Base-by-base conservation (phyloP, 2,797 vertebrate species). In the Cryptoprocta ferox region DNA sequence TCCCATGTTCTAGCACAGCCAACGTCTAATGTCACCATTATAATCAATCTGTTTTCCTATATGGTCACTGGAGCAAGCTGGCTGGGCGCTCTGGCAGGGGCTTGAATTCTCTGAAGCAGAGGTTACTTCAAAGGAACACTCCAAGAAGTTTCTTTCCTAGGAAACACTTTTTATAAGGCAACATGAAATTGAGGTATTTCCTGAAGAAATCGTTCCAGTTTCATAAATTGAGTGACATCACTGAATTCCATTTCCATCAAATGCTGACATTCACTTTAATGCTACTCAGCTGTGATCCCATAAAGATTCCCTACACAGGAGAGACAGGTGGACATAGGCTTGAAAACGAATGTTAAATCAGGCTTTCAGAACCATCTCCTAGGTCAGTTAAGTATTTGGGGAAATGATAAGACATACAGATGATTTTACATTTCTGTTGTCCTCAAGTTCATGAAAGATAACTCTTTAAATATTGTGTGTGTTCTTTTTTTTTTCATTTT, bases 221-320 rank as follows among this genome's bases (percentile, higher is more conserved):
- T 87, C 35, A 75, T n/a, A 50, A 91, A 48, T 14, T 81, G 45
- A 96, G 10, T 53, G 56, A 70, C 59, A 87, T 76, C 80, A 42
- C 12, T 68, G 15, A 15, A 39, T 79, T 93, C 61, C 4, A 61
- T 94, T 73, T 93, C 5, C 37, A 5, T 59, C 45, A 82, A 82
- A 89, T 66, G 3, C 32, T 95, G 45, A 95, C 15, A 59, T 65
- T 91, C 13, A 48, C 35, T 93, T 83, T 45, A n/a, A 61, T 37
- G 35, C 61, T n/a, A 70, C 10, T 53, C 3, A 39, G 26, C 68
- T 86, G 28, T 89, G 79, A 65, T 61, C 37, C n/a, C 21, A 68
- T 56, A 80, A 0, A 79, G 28, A 48, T 88, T 83, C 61, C 71
- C 48, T 37, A 32, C 12, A 76, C 6, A 70, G 37, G 39, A 95